These are phyloP conservation scores for Neoitamus cyanurus DNA, from an alignment of 2,888 invertebrate genomes.

Conservation along the genomic window DNA sequence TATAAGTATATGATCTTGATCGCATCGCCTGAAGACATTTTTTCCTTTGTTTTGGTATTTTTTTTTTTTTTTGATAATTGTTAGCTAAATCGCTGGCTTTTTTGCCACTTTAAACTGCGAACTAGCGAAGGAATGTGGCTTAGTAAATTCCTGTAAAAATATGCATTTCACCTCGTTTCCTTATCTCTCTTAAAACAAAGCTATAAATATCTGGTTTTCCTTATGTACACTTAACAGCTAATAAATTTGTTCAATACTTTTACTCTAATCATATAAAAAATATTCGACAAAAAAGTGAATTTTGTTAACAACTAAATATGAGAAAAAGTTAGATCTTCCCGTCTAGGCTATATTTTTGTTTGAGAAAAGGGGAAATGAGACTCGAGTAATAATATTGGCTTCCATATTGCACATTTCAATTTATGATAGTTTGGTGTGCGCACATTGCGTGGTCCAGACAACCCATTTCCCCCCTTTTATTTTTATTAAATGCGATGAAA, in stretches of 20 bases:
- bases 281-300: not conserved
- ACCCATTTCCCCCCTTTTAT: not conserved
- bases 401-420: not conserved
- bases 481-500: not conserved
- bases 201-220: slow-evolving; percentile 30
- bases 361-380: not conserved
- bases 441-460: not conserved
- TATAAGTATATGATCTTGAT: not conserved
- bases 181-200: slow-evolving; percentile 16
- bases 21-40: not conserved
- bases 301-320: not conserved
- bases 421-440: not conserved
- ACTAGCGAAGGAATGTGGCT: slow-evolving; percentile 29
- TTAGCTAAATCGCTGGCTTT: slow-evolving; percentile 1
- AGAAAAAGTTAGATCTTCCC: not conserved
- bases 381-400: not conserved
- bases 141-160: slow-evolving; percentile 42
- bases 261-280: not conserved
- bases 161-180: slow-evolving; percentile 5
- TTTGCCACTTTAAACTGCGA: not conserved
- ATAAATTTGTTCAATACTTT: slow-evolving; percentile 1
- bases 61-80: not conserved
- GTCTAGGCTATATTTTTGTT: not conserved
- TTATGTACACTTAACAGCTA: slow-evolving; percentile 36
- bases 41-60: not conserved